A percentile compares a stretch with the other conserved stretches of the same genome.
Conservation (phyloP, 2,113 vertebrate genomes). For the Paraplagusia blochii region DNA sequence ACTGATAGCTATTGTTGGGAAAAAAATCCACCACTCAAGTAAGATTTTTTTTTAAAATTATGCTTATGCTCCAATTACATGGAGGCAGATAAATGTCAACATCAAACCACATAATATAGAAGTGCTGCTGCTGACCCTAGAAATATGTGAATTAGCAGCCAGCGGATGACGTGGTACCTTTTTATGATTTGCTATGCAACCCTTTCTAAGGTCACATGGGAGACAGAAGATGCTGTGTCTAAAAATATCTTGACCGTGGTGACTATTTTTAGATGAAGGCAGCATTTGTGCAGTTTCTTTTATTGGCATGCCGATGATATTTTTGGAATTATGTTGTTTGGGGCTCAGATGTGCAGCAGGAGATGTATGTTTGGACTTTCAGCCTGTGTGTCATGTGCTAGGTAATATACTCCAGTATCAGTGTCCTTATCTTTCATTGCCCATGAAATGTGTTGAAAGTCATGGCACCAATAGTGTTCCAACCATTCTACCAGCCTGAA, state of each 20-base stretch:
- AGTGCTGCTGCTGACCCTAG: slow-evolving; percentile 8
- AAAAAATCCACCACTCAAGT: too few species aligned
- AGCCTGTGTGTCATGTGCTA: slow-evolving; percentile 14
- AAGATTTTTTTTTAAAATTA: too few species aligned
- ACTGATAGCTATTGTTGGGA: too few species aligned
- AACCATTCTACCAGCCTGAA: slow-evolving; percentile 23
- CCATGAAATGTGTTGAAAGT: slow-evolving; percentile 46
- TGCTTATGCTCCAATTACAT: slow-evolving; percentile 2
- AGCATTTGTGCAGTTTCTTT: slow-evolving; percentile 10
- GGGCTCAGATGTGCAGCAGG: background rate
- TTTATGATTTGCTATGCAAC: slow-evolving; percentile 7
- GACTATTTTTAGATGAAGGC: slow-evolving; percentile 16
- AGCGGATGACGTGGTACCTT: slow-evolving; percentile 4
- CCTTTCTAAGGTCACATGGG: slow-evolving; percentile 13
- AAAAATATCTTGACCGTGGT: slow-evolving; percentile 23
- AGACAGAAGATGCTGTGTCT: slow-evolving; percentile 9
- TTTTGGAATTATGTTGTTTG: background rate
- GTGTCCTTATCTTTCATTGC: slow-evolving; percentile 37
- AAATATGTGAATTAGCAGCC: slow-evolving; percentile 8
- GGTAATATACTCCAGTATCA: slow-evolving; percentile 17
- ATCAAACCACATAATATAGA: slow-evolving; percentile 19
- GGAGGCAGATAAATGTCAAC: slow-evolving; percentile 16
- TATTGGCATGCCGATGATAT: background rate
- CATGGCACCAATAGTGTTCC: slow-evolving; percentile 35
- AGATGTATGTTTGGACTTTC: slow-evolving; percentile 18